Conservation (phyloP, 1,140 invertebrate genomes). For the Drosophila subpulchrella region DNA sequence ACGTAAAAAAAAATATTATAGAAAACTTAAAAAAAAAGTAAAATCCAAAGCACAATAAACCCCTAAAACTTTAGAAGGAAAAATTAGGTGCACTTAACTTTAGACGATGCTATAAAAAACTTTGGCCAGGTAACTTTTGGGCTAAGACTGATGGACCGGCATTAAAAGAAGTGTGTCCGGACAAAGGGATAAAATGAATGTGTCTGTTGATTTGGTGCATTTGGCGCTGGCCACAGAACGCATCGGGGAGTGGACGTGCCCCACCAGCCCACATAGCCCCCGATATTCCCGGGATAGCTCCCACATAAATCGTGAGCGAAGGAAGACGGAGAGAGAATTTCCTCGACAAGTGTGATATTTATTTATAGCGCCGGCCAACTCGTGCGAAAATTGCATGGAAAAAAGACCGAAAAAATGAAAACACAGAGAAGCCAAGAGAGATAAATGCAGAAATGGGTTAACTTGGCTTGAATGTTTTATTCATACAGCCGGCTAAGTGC, state of each 20-base stretch:
- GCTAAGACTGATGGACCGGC: constrained; percentile 13
- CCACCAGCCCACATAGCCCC: not conserved
- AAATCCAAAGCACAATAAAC: not conserved
- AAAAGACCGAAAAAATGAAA: constrained; percentile 32
- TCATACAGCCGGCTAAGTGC: constrained; percentile 47
- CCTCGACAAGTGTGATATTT: constrained; percentile 72
- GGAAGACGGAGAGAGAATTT: constrained; percentile 51
- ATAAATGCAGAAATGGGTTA: constrained; percentile 78
- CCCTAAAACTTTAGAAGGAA: not conserved
- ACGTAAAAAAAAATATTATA: not conserved
- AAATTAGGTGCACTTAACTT: not conserved
- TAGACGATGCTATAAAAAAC: not conserved
- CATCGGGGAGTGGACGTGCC: constrained; percentile 25
- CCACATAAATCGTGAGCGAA: constrained; percentile 65
- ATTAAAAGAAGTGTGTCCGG: constrained; percentile 15
- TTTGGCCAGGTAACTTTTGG: constrained; percentile 12
- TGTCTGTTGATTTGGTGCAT: constrained; percentile 69
- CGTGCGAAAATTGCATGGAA: constrained; percentile 43
- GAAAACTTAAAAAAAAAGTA: not conserved
- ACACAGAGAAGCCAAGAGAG: constrained; percentile 29
- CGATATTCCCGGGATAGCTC: constrained; percentile 44
- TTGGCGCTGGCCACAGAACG: constrained; percentile 45
- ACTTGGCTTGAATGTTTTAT: constrained; percentile 67
- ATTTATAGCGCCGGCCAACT: constrained; percentile 64
- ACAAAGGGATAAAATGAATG: constrained; percentile 57